Conservation (phyloP, 2,797 vertebrate genomes). For the Pantherophis vulpinus region DNA sequence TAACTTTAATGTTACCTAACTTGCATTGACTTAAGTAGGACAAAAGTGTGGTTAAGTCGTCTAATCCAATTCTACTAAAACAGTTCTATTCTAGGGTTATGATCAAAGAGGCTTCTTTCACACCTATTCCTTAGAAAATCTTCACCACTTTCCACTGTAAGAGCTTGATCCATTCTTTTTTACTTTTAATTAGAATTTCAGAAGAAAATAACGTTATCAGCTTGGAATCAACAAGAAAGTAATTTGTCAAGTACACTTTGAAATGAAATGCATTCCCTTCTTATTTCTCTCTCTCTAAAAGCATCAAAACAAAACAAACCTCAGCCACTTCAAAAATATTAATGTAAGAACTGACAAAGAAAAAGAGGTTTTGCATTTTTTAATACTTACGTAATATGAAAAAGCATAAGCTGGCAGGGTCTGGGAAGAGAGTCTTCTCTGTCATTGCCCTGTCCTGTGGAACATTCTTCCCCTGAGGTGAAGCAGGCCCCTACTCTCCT, state of each 20-base stretch:
- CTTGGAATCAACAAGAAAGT: not conserved
- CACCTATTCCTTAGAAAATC: not conserved
- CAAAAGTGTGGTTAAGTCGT: not conserved
- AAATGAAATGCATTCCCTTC: not conserved
- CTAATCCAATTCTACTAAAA: not conserved
- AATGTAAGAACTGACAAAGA: not conserved
- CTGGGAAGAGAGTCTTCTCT: not conserved
- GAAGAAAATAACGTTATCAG: not conserved
- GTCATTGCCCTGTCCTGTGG: not conserved
- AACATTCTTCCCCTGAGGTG: not conserved
- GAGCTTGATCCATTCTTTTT: not conserved
- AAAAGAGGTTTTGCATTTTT: not conserved
- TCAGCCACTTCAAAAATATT: not conserved
- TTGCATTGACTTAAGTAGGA: not conserved
- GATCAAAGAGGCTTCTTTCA: not conserved
- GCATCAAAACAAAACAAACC: not conserved
- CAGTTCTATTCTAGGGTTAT: not conserved
- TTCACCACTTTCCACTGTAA: not conserved
- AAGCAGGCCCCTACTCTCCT: not conserved
- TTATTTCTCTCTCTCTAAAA: not conserved
- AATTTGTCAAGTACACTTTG: not conserved
- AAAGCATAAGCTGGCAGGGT: not conserved
- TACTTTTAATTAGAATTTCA: conserved; percentile 1
- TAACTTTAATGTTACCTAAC: not conserved
- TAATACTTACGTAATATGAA: not conserved